A percentile compares a stretch with the other conserved stretches of the same genome.
Evolutionary conservation across 1,140 invertebrate genomes (phyloP).

Genomic region (Dolichoris vasculosae): DNA sequence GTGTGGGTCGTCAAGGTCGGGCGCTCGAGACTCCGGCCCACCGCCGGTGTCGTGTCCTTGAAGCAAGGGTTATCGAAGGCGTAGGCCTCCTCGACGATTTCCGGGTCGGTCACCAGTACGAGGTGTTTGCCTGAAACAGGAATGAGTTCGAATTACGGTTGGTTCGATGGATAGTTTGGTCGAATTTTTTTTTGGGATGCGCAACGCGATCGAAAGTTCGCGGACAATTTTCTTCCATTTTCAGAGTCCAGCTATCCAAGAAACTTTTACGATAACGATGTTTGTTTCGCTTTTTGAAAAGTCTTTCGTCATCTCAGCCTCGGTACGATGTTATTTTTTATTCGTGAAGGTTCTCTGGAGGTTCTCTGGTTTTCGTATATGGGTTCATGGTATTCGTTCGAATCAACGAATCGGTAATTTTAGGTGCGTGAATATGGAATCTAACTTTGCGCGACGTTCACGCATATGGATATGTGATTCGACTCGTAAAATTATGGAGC

Average conservation of each 20-base stretch:
- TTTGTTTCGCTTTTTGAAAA: too few relatives aligned
- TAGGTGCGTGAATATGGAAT: neutral
- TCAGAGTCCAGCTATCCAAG: too few relatives aligned
- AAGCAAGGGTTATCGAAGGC: slow-evolving; percentile 89
- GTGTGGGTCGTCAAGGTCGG: slow-evolving; percentile 59
- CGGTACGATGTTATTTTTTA: too few relatives aligned
- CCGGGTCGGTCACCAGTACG: slow-evolving; percentile 82
- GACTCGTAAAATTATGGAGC: neutral
- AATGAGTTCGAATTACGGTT: neutral
- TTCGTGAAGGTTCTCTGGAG: too few relatives aligned
- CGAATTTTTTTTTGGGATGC: too few relatives aligned
- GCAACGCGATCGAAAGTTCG: too few relatives aligned
- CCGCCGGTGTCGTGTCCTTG: slow-evolving; percentile 74
- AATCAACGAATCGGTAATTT: neutral
- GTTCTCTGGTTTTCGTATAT: neutral
- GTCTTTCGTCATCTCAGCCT: too few relatives aligned
- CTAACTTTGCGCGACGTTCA: too few relatives aligned
- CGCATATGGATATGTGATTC: neutral
- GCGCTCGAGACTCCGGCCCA: slow-evolving; percentile 66
- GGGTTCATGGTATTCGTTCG: neutral
- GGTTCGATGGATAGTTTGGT: neutral
- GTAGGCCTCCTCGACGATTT: slow-evolving; percentile 82
- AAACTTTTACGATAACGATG: too few relatives aligned
- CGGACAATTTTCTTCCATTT: too few relatives aligned
- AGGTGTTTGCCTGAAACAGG: slow-evolving; percentile 80